phyloP scores from a whole-genome alignment of 2,888 invertebrate species.

The Platynereis dumerilii region DNA sequence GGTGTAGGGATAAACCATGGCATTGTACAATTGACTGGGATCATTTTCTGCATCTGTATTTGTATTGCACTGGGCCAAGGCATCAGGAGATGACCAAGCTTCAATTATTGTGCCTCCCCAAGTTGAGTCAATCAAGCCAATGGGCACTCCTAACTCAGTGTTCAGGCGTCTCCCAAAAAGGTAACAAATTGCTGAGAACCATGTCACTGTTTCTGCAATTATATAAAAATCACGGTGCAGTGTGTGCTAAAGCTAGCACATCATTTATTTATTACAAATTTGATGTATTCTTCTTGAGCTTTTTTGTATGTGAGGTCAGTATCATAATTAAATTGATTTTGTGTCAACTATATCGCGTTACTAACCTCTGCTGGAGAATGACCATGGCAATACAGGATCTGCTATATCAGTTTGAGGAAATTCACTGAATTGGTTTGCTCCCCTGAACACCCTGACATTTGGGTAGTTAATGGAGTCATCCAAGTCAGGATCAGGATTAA shows the following conservation, averaged over 20 bases:
- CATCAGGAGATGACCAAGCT: conserved; percentile 14
- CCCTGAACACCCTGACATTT: conserved; percentile 12
- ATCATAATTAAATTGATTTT: too few relatives aligned
- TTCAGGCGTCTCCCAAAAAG: conserved; percentile 15
- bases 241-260: too few relatives aligned
- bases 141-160: conserved; percentile 1
- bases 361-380: neutral
- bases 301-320: too few relatives aligned
- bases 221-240: too few relatives aligned
- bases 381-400: neutral
- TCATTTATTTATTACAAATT: too few relatives aligned
- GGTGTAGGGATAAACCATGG: conserved; percentile 57
- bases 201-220: too few relatives aligned
- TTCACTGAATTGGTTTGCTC: neutral
- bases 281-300: too few relatives aligned
- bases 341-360: too few relatives aligned
- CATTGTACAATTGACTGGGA: conserved; percentile 38
- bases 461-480: neutral
- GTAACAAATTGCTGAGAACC: conserved; percentile 27
- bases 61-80: neutral
- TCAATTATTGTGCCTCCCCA: conserved; percentile 21
- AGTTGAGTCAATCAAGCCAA: conserved; percentile 14
- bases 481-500: conserved; percentile 7
- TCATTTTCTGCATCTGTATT: neutral
- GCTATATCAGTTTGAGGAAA: neutral